A percentile compares a stretch with the other conserved stretches of the same genome.
Evolutionary conservation across 1,140 invertebrate genomes (phyloP).

Genomic region (Rhagoletis zephyria): DNA sequence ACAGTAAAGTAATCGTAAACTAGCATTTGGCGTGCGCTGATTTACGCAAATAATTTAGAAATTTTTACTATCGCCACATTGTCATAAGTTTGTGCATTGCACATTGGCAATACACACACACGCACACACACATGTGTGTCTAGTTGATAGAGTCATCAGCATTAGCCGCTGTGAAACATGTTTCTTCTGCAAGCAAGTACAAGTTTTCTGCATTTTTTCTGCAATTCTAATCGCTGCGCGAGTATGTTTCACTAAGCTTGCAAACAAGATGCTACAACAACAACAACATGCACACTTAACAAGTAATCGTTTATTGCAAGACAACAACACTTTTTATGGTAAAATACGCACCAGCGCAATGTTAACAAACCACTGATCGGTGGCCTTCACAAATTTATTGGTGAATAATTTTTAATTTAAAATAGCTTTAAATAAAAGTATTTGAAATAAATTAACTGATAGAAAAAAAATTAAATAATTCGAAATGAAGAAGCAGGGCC

Average conservation of each 20-base stretch:
- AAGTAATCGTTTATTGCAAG: not conserved
- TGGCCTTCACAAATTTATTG: constrained; percentile 17
- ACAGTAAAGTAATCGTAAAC: not conserved
- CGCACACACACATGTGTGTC: too few species aligned
- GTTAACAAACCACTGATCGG: not conserved
- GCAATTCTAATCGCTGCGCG: not conserved
- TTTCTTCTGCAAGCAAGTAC: not conserved
- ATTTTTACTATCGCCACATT: constrained; percentile 44
- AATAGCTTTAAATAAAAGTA: not conserved
- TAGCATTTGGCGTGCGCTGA: constrained; percentile 10
- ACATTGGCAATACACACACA: not conserved
- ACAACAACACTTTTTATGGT: not conserved
- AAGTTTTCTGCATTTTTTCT: not conserved
- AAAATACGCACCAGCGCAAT: constrained; percentile 18
- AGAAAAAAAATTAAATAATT: not conserved
- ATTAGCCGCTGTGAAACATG: not conserved
- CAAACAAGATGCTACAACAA: not conserved
- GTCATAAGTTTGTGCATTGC: not conserved
- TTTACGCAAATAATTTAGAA: constrained; percentile 50
- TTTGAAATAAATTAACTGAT: not conserved
- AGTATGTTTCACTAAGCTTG: not conserved
- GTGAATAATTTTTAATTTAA: constrained; percentile 1
- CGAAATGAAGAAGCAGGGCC: too few species aligned
- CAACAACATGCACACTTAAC: not conserved
- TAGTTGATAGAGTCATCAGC: not conserved